Conservation (phyloP, 2,888 invertebrate species). For the Dioctria linearis region DNA sequence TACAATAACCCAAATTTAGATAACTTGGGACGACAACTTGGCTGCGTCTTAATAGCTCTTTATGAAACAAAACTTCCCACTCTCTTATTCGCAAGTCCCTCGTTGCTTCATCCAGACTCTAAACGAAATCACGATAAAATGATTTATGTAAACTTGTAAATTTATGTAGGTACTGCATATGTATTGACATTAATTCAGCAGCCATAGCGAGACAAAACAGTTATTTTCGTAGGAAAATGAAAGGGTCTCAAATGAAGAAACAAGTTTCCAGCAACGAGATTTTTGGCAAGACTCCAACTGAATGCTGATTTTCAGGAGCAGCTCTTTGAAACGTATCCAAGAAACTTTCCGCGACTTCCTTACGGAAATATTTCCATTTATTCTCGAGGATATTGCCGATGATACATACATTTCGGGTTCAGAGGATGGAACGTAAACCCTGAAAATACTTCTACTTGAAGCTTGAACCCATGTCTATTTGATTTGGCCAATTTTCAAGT, state of each 20-base stretch:
- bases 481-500: slow-evolving; percentile 25
- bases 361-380: no score
- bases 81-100: no score
- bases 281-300: slow-evolving; percentile 12
- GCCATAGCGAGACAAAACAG: neutral
- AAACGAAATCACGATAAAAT: slow-evolving; percentile 21
- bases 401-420: neutral
- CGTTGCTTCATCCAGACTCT: slow-evolving; percentile 4
- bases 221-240: neutral
- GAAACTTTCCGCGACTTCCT: neutral
- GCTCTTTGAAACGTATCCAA: slow-evolving; percentile 18
- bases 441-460: neutral
- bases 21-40: no score
- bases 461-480: neutral
- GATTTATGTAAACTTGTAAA: slow-evolving; percentile 34
- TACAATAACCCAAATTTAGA: no score
- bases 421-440: neutral
- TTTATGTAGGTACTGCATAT: neutral
- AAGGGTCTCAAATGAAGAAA: neutral
- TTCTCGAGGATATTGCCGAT: no score
- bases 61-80: no score
- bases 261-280: slow-evolving; percentile 27
- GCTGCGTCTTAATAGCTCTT: no score
- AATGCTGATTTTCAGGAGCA: neutral
- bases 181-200: neutral